These are phyloP conservation scores for Drosophila paranaensis DNA, from an alignment of 2,888 invertebrate species.

Conservation along the genomic window DNA sequence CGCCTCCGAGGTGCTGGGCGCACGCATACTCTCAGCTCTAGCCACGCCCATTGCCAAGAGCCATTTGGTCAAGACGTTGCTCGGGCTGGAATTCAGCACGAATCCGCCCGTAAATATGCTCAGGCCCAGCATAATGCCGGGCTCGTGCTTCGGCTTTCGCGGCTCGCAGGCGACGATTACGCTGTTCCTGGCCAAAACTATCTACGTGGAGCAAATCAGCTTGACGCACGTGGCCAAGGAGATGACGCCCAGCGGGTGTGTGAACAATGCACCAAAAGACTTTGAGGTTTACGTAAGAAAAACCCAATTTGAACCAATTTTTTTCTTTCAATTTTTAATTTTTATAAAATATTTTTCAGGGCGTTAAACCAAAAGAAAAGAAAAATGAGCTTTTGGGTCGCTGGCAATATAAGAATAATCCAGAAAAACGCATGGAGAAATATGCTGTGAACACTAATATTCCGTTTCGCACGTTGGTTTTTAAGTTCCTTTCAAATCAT, in stretches of 20 bases:
- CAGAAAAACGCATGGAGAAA: conserved; percentile 46
- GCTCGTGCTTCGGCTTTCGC: conserved; percentile 73
- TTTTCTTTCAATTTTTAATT: neutral
- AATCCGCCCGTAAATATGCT: conserved; percentile 78
- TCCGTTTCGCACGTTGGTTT: conserved; percentile 47
- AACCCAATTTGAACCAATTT: neutral
- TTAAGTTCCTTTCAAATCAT: conserved; percentile 71
- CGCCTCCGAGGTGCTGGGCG: conserved; percentile 76
- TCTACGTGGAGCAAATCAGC: conserved; percentile 64
- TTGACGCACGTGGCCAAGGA: conserved; percentile 69
- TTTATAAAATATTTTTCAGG: conserved; percentile 41
- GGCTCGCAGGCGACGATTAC: conserved; percentile 60
- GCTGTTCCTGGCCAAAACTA: conserved; percentile 59
- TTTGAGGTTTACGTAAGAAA: conserved; percentile 71
- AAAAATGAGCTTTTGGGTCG: conserved; percentile 52
- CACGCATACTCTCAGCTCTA: conserved; percentile 53
- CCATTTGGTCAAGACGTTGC: conserved; percentile 50
- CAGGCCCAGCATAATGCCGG: conserved; percentile 60
- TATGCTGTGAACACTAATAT: conserved; percentile 36
- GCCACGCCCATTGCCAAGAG: conserved; percentile 62
- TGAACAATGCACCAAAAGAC: conserved; percentile 73
- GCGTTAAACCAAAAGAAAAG: conserved; percentile 10
- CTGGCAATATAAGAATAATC: conserved; percentile 61
- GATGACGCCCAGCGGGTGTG: conserved; percentile 62
- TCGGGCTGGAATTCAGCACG: conserved; percentile 68